A percentile compares a stretch with the other conserved stretches of the same genome.
phyloP scores from a whole-genome alignment of 2,797 vertebrate genomes.

The Hemibagrus guttatus region DNA sequence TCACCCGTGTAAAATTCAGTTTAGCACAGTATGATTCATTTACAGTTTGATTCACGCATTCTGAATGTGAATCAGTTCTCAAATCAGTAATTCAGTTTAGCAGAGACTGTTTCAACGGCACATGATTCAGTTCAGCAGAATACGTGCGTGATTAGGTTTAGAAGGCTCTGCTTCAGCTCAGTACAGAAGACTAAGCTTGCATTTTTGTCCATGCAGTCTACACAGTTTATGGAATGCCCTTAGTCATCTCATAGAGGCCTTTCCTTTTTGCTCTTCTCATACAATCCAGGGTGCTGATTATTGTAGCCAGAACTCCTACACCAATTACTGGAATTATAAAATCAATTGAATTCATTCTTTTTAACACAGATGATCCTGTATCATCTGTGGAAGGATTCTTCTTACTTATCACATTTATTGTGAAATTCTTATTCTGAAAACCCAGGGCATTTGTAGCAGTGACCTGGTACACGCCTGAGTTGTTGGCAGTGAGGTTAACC shows the following conservation, averaged over 20 bases:
- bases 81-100: not conserved
- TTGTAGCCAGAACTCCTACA: slow-evolving; percentile 38
- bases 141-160: not conserved
- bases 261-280: slow-evolving; percentile 70
- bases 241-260: slow-evolving; percentile 71
- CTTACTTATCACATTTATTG: slow-evolving; percentile 72
- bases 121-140: slow-evolving; percentile 8
- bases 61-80: not conserved
- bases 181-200: not conserved
- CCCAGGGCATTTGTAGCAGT: slow-evolving; percentile 71
- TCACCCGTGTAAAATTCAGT: not conserved
- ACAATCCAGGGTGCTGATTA: slow-evolving; percentile 59
- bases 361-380: not conserved
- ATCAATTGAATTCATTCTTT: slow-evolving; percentile 10
- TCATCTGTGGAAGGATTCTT: not conserved
- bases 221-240: slow-evolving; percentile 50
- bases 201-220: slow-evolving; percentile 12
- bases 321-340: slow-evolving; percentile 56
- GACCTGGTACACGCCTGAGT: slow-evolving; percentile 70
- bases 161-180: not conserved
- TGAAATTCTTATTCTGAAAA: slow-evolving; percentile 66
- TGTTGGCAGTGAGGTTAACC: slow-evolving; percentile 67
- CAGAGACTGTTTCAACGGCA: not conserved
- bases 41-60: not conserved
- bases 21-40: not conserved